Evolutionary conservation across 2,797 vertebrate genomes (phyloP).

Genomic region (Alauda arvensis): DNA sequence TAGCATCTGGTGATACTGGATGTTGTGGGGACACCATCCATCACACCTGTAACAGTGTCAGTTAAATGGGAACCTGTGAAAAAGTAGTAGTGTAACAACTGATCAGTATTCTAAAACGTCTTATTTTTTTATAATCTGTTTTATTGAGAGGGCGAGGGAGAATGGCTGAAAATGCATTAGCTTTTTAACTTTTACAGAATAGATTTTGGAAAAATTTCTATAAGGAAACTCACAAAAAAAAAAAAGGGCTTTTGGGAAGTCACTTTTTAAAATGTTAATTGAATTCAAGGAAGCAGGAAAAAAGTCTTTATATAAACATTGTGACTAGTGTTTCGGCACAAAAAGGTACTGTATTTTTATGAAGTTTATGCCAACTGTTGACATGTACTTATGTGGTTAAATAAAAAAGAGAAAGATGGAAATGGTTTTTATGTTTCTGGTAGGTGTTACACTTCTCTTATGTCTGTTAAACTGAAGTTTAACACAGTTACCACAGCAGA

Average conservation of each 20-base stretch:
- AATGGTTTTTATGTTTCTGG: background rate
- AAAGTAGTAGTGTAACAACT: conserved; percentile 40
- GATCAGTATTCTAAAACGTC: conserved; percentile 50
- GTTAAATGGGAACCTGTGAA: background rate
- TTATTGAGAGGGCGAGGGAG: conserved; percentile 36
- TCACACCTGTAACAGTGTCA: background rate
- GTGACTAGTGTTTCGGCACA: conserved; percentile 45
- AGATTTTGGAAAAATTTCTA: conserved; percentile 49
- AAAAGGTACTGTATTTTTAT: conserved; percentile 75
- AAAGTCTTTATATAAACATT: conserved; percentile 53
- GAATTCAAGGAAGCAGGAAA: conserved; percentile 19
- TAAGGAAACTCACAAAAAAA: conserved; percentile 18
- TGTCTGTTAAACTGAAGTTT: background rate
- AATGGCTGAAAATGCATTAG: conserved; percentile 30
- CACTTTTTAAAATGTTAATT: conserved; percentile 29
- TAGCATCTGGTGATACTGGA: background rate
- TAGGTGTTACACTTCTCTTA: background rate
- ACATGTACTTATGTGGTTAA: conserved; percentile 71
- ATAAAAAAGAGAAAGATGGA: conserved; percentile 68
- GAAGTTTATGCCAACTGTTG: conserved; percentile 72
- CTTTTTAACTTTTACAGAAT: conserved; percentile 49
- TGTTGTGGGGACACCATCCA: background rate
- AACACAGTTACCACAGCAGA: background rate
- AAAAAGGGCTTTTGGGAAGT: conserved; percentile 35
- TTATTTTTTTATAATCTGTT: conserved; percentile 61